A percentile compares a stretch with the other conserved stretches of the same genome.
These are phyloP conservation scores for Habroteleia sp. DNA, from an alignment of 2,888 invertebrate genomes.

Conservation along the genomic window DNA sequence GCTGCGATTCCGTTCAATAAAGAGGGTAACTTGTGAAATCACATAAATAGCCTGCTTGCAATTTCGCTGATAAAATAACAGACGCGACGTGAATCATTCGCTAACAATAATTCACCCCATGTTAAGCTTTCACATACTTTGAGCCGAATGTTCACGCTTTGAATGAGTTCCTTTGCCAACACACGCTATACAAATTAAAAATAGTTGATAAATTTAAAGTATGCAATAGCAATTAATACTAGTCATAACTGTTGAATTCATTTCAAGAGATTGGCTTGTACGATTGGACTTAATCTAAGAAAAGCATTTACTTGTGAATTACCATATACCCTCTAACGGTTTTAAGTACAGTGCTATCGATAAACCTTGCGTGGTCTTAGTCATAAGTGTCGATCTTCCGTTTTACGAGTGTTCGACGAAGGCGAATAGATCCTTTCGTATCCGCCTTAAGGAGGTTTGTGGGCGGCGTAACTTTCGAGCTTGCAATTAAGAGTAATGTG, in stretches of 20 bases:
- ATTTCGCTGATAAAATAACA: constrained; percentile 40
- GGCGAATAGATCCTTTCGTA: constrained; percentile 63
- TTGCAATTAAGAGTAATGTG: constrained; percentile 77
- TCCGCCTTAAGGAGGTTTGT: constrained; percentile 67
- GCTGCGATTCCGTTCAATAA: constrained; percentile 68
- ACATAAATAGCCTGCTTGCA: constrained; percentile 61
- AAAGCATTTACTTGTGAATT: constrained; percentile 55
- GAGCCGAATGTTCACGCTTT: background rate
- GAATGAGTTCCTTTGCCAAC: background rate
- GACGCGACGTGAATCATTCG: constrained; percentile 33
- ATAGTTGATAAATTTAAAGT: constrained; percentile 32
- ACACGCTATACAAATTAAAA: constrained; percentile 16
- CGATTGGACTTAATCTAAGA: constrained; percentile 54
- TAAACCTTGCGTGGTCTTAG: constrained; percentile 61
- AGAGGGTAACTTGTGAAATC: constrained; percentile 62
- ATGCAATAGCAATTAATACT: constrained; percentile 54
- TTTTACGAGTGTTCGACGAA: constrained; percentile 65
- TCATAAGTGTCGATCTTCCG: constrained; percentile 66
- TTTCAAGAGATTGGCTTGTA: constrained; percentile 45
- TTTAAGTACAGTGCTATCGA: constrained; percentile 49
- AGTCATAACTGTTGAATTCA: constrained; percentile 49
- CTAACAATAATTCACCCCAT: constrained; percentile 5
- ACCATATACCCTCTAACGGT: constrained; percentile 51
- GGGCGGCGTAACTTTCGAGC: constrained; percentile 72
- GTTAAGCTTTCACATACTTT: background rate